A percentile compares a stretch with the other conserved stretches of the same genome.
Conservation (phyloP, 2,113 vertebrate genomes). For the Bettongia penicillata region DNA sequence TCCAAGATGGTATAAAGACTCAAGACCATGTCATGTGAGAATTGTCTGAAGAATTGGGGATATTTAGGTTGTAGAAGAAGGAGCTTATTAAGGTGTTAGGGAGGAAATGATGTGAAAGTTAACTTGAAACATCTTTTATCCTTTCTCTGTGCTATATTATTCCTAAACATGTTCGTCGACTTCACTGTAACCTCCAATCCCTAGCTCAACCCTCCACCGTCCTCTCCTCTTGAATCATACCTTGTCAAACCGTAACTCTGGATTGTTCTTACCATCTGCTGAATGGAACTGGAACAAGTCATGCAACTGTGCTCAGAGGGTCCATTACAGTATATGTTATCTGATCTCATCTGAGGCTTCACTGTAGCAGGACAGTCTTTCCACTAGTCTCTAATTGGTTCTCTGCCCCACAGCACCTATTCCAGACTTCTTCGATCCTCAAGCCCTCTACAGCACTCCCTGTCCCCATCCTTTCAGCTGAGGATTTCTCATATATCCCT, state of each 20-base stretch:
- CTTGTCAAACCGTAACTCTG: background rate
- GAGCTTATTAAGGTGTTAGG: background rate
- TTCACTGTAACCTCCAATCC: background rate
- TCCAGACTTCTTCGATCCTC: too few species aligned
- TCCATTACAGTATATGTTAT: background rate
- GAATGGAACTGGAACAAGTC: background rate
- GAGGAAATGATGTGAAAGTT: background rate
- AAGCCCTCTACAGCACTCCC: background rate
- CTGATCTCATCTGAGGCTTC: background rate
- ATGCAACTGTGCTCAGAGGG: background rate
- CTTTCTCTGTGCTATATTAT: background rate
- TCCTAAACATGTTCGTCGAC: background rate
- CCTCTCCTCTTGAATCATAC: background rate
- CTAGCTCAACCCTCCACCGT: background rate
- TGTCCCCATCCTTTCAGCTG: background rate
- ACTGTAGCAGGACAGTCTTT: background rate
- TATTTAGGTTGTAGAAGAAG: background rate
- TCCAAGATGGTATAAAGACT: background rate
- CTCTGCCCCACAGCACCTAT: background rate
- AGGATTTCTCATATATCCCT: background rate
- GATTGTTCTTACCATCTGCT: background rate
- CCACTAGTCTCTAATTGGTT: background rate
- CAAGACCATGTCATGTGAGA: background rate
- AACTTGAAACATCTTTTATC: background rate
- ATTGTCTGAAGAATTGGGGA: background rate